Base-by-base conservation (phyloP, 2,888 invertebrate species). In the Malachius bipustulatus region DNA sequence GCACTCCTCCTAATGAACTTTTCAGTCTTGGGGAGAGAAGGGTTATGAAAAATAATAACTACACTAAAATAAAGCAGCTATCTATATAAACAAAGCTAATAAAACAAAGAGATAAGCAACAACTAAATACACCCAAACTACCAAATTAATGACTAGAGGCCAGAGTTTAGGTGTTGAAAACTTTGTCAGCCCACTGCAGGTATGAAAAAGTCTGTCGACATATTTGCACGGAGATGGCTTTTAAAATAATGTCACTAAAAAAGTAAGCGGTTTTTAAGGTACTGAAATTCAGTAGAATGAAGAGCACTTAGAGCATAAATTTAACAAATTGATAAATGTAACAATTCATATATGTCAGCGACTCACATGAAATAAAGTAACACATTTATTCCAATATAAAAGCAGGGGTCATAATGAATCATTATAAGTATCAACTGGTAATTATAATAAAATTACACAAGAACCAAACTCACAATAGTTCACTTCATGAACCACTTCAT, bases 91-190 rank as follows among this genome's bases (percentile, higher is more conserved):
- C 37, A 34, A 44, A 40, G 41, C 38, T 41, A 45, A 44, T 41
- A 15, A 38, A 35, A 32, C 41, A 40, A 41, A 44, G 44, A 19
- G n/a, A 8, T 8, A 19, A 19, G 24, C 24, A 19, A 19, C 24
- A 19, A 19, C 6, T 19, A 19, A 19, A n/a, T 6, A 19, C n/a
- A 19, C 43, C 45, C 43, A 45, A 46, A 49, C 48, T 43, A 47
- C 45, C 43, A 44, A 42, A 40, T 34, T 36, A 41, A 32, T 8
- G n/a, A 43, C 40, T 14, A 50, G 47, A 54, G 52, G 49, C 43
- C 47, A 44, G 54, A 59, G 59, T 58, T 60, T 61, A 60, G 62
- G 61, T 62, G 60, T 61, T 62, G 55, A 54, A 52, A 50, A 51
- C 55, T 58, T 61, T 61, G 61, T 60, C 60, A 57, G 56, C 56